These are phyloP conservation scores for Zhuqinia jingwanae DNA, from an alignment of 2,888 invertebrate species.

Conservation along the genomic window DNA sequence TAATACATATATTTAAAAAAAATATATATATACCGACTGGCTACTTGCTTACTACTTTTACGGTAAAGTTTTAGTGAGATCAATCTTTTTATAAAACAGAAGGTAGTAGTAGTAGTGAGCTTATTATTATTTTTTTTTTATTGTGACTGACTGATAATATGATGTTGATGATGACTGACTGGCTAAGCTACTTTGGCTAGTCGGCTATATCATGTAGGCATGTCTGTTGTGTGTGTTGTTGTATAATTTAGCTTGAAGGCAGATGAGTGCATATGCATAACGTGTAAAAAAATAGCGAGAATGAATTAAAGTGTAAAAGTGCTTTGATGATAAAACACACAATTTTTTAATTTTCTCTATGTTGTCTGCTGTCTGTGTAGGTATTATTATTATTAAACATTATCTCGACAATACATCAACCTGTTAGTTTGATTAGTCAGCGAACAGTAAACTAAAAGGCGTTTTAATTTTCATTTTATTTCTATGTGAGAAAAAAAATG, in stretches of 20 bases:
- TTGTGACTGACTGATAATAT: slow-evolving; percentile 57
- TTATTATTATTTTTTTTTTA: slow-evolving; percentile 37
- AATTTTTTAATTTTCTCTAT: background rate
- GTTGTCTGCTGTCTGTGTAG: background rate
- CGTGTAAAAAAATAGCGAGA: slow-evolving; percentile 47
- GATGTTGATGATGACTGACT: slow-evolving; percentile 64
- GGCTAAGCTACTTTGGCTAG: slow-evolving; percentile 49
- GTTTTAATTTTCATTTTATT: slow-evolving; percentile 40
- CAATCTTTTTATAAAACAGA: background rate
- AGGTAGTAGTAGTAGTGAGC: too few species aligned
- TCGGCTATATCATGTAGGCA: slow-evolving; percentile 42
- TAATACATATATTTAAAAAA: slow-evolving; percentile 53
- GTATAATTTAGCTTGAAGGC: slow-evolving; percentile 63
- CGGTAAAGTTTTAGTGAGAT: slow-evolving; percentile 21
- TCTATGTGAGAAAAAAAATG: slow-evolving; percentile 8
- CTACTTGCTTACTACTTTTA: slow-evolving; percentile 55
- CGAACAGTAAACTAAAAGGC: slow-evolving; percentile 45
- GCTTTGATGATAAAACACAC: slow-evolving; percentile 49
- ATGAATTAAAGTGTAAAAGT: slow-evolving; percentile 60
- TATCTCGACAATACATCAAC: slow-evolving; percentile 56
- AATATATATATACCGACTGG: slow-evolving; percentile 2
- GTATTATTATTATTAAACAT: slow-evolving; percentile 28
- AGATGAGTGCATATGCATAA: slow-evolving; percentile 38
- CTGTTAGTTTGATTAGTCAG: slow-evolving; percentile 63
- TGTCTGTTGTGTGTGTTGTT: too few species aligned